A percentile compares a stretch with the other conserved stretches of the same genome.
These are phyloP conservation scores for Anthopleura sola DNA, from an alignment of 64 coral and sea anemone species.

Conservation along the genomic window DNA sequence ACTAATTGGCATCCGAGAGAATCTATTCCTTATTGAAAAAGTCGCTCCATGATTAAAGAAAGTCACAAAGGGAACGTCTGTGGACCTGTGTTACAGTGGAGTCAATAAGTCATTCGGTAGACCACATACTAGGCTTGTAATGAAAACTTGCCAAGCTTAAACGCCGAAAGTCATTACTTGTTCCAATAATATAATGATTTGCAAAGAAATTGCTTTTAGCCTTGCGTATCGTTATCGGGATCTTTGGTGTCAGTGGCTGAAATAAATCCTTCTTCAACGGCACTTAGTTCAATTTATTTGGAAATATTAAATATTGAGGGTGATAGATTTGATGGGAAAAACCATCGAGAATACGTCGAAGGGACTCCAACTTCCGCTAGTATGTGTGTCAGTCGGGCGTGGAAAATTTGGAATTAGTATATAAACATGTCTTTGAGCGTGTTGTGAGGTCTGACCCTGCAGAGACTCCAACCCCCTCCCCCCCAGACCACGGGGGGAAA, in stretches of 20 bases:
- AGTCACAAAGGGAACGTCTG: neutral
- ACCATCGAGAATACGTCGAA: neutral
- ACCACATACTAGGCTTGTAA: neutral
- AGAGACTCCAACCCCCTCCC: too few species aligned
- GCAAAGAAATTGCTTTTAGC: constrained; percentile 7
- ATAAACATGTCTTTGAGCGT: too few species aligned
- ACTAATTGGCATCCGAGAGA: neutral
- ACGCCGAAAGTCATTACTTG: constrained; percentile 8
- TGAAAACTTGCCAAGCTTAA: constrained; percentile 8
- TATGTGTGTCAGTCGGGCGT: neutral
- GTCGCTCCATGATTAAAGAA: neutral
- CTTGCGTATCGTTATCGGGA: neutral
- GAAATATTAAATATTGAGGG: neutral
- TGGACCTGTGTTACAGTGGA: neutral
- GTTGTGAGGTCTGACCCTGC: too few species aligned
- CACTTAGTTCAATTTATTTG: constrained; percentile 23
- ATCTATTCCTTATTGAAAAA: neutral
- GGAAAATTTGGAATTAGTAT: too few species aligned
- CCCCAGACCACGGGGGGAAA: too few species aligned
- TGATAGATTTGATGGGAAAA: neutral
- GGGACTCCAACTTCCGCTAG: neutral
- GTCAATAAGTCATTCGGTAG: neutral
- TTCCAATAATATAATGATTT: constrained; percentile 19
- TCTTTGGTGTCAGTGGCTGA: constrained; percentile 4
- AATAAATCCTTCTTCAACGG: neutral